Evolutionary conservation across 2,113 vertebrate genomes (phyloP), one percentile per base, ranked within the genome.

Genomic region (Sceloporus undulatus): DNA sequence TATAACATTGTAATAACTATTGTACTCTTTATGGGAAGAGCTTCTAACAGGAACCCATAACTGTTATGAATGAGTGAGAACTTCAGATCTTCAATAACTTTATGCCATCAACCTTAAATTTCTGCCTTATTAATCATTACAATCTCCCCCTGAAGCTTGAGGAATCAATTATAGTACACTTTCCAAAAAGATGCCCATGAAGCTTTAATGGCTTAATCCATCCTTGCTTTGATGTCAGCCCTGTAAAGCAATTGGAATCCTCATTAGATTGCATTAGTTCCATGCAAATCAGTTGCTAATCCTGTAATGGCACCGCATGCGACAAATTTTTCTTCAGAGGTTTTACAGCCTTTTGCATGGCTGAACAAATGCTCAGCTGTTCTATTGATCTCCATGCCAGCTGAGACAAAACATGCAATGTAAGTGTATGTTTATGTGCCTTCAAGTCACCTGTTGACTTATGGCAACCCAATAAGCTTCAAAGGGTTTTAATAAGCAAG

Each of bases 131-230:
- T 94, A 92, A 94, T 88, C 0, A 13, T 48, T 76, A n/a, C 40
- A 14, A 62, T 62, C 59, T 89, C 25, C 79, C 74, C 88, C 78
- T 25, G 65, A 89, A 85, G 89, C 79, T 54, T 71, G 85, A 29
- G 59, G 92, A 94, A 94, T 94, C 85, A 94, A 89, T 94, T 93
- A 92, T 29, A n/a, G 87, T 90, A 76, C 52, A 85, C 89, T 93
- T 89, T 23, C 56, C 19, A 84, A 91, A 85, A 89, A 86, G 88
- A 93, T 89, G 71, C 92, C 79, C 88, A 94, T 92, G 90, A 94
- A 75, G 40, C 23, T 48, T 91, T 92, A 95, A 92, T 48, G 65
- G 79, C 48, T 95, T 91, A 88, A 94, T 87, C 87, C 87, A 25
- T 34, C 76, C 71, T 80, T 23, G 13, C 90, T 89, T 92, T 94